Conservation (phyloP, 2,797 vertebrate genomes). For the Sternarchorhynchus goeldii region DNA sequence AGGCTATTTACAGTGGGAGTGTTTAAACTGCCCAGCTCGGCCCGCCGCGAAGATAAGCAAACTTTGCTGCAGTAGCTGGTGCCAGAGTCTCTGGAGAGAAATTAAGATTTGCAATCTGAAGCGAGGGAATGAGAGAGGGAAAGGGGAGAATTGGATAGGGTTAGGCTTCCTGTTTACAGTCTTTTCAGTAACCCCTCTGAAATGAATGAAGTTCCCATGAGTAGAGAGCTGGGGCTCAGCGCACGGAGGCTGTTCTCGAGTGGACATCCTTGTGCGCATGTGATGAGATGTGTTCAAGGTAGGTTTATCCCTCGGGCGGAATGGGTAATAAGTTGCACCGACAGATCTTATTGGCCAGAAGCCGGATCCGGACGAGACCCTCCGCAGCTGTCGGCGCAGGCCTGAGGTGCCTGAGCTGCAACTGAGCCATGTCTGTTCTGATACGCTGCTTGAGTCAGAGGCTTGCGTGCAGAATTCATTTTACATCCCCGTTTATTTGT, state of each 20-base stretch:
- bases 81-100: slow-evolving; percentile 72
- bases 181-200: slow-evolving; percentile 34
- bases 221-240: slow-evolving; percentile 19
- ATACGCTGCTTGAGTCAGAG: neutral
- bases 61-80: slow-evolving; percentile 71
- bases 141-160: slow-evolving; percentile 57
- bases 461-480: slow-evolving; percentile 16
- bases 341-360: slow-evolving; percentile 18
- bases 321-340: slow-evolving; percentile 23
- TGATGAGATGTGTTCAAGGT: neutral
- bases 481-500: slow-evolving; percentile 8
- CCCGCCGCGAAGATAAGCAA: slow-evolving; percentile 73
- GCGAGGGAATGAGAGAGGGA: slow-evolving; percentile 58
- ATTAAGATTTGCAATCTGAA: slow-evolving; percentile 69
- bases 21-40: slow-evolving; percentile 74
- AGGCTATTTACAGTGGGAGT: slow-evolving; percentile 74
- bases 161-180: slow-evolving; percentile 48
- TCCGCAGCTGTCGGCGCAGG: neutral
- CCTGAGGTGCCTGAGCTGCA: neutral
- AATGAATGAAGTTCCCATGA: slow-evolving; percentile 24
- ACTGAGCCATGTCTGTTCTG: slow-evolving; percentile 9
- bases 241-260: slow-evolving; percentile 14
- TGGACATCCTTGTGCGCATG: neutral
- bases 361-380: slow-evolving; percentile 5
- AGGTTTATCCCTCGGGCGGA: slow-evolving; percentile 16